These are phyloP conservation scores for Tachypleus tridentatus DNA, from an alignment of 1,140 invertebrate species.

Conservation along the genomic window DNA sequence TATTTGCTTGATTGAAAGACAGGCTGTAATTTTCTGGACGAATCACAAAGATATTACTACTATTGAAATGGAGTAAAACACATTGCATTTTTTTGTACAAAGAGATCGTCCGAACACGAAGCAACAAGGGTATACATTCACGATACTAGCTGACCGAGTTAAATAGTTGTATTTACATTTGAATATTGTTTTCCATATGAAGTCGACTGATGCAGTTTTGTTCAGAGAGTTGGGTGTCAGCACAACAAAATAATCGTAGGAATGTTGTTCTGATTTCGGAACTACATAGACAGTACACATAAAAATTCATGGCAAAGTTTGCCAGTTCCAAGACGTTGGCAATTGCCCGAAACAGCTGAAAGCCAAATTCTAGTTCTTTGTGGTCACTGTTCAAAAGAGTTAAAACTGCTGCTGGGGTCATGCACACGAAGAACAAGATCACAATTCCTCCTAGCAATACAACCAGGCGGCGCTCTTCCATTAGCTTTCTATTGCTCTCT, in stretches of 20 bases:
- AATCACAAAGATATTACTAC: too few relatives aligned
- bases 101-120: too few relatives aligned
- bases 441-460: constrained; percentile 56
- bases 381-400: constrained; percentile 37
- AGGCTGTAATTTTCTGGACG: too few relatives aligned
- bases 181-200: too few relatives aligned
- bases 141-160: too few relatives aligned
- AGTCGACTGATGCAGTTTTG: too few relatives aligned
- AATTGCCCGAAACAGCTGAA: constrained; percentile 55
- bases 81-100: too few relatives aligned
- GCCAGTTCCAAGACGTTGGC: constrained; percentile 58
- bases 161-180: too few relatives aligned
- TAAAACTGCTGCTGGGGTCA: constrained; percentile 59
- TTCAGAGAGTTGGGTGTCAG: too few relatives aligned
- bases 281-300: constrained; percentile 63
- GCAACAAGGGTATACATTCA: too few relatives aligned
- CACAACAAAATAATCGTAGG: constrained; percentile 33
- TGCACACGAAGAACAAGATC: constrained; percentile 56
- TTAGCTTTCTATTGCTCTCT: constrained; percentile 32
- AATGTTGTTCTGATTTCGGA: constrained; percentile 59
- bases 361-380: constrained; percentile 27
- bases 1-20: too few relatives aligned
- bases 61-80: too few relatives aligned
- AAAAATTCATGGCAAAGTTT: constrained; percentile 65
- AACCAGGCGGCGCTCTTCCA: constrained; percentile 55